A percentile compares a stretch with the other conserved stretches of the same genome.
These are phyloP conservation scores for Euclidia mi DNA, from an alignment of 2,888 invertebrate species.

Conservation along the genomic window DNA sequence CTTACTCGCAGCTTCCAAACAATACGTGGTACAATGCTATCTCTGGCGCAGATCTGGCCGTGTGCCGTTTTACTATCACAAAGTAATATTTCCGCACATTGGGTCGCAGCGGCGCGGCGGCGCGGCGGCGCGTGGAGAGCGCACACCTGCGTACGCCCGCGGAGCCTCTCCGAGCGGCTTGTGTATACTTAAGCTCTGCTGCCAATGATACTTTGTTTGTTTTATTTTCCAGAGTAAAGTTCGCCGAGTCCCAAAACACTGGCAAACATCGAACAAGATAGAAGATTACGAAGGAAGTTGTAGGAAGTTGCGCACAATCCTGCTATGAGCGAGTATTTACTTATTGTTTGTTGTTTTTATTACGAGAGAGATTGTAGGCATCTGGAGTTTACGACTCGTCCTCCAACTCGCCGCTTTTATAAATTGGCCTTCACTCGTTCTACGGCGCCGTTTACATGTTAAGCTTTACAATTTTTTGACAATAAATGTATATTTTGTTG, in stretches of 20 bases:
- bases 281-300: slow-evolving; percentile 45
- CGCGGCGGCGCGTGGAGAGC: neutral
- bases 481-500: slow-evolving; percentile 2
- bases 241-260: slow-evolving; percentile 25
- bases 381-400: slow-evolving; percentile 11
- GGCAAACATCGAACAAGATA: slow-evolving; percentile 43
- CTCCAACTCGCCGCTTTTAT: neutral
- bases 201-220: slow-evolving; percentile 11
- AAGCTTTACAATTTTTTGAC: slow-evolving; percentile 8
- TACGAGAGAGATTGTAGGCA: slow-evolving; percentile 9
- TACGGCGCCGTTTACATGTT: slow-evolving; percentile 7
- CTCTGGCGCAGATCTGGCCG: neutral
- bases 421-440: slow-evolving; percentile 7
- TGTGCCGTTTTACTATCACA: no score
- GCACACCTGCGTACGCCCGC: neutral
- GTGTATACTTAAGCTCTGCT: neutral
- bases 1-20: neutral
- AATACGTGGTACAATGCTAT: neutral
- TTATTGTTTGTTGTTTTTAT: slow-evolving; percentile 46
- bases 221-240: slow-evolving; percentile 14
- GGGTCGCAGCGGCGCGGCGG: neutral
- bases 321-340: slow-evolving; percentile 38
- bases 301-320: slow-evolving; percentile 23
- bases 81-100: no score
- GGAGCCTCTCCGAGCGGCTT: no score